Evolutionary conservation across 2,797 vertebrate genomes (phyloP).

Genomic region (Scolopax rusticola): DNA sequence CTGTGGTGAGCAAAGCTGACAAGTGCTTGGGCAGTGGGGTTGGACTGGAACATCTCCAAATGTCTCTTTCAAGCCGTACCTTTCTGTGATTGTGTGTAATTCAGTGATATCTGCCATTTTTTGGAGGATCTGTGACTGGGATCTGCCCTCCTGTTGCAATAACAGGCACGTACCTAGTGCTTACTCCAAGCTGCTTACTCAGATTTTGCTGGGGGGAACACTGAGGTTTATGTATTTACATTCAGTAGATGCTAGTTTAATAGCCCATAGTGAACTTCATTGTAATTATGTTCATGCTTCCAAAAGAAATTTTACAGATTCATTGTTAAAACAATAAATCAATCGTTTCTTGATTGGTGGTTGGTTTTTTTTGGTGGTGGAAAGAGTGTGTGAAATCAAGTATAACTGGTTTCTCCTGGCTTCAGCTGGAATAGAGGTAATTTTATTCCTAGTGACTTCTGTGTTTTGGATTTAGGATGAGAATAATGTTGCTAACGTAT

Average conservation of each 20-base stretch:
- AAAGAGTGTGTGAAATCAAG: neutral
- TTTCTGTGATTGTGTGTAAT: no score
- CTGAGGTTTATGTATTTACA: neutral
- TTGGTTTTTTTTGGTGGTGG: neutral
- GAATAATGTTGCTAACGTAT: neutral
- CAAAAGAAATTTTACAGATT: neutral
- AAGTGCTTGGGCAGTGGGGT: no score
- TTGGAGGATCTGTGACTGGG: neutral
- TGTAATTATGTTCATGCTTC: neutral
- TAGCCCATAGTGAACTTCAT: neutral
- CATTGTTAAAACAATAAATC: neutral
- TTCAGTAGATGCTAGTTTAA: neutral
- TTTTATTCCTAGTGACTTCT: neutral
- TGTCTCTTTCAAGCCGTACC: no score
- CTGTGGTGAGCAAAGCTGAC: neutral
- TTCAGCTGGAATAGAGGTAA: neutral
- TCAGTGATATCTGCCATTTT: neutral
- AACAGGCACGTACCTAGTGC: neutral
- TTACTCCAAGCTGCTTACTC: neutral
- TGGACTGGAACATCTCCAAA: no score
- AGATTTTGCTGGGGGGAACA: neutral
- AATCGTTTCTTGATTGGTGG: neutral
- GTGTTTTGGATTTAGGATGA: neutral
- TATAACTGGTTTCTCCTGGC: neutral
- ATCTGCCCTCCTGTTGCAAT: neutral